These are phyloP conservation scores for Drosophila rhopaloa DNA, from an alignment of 1,140 invertebrate species.

Conservation along the genomic window DNA sequence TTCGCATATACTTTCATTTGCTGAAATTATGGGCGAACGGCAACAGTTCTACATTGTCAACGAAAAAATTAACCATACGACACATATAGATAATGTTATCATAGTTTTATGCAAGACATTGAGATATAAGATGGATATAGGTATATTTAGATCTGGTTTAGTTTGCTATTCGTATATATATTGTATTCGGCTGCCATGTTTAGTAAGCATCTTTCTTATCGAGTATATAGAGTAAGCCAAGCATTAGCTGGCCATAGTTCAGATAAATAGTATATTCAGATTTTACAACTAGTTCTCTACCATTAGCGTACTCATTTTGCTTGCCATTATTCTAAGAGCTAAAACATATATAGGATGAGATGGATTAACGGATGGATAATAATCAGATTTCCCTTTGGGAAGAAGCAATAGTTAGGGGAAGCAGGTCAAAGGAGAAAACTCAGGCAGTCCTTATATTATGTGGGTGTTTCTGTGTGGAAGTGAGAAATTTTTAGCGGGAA, in stretches of 20 bases:
- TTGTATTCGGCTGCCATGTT: conserved; percentile 55
- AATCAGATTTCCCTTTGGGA: conserved; percentile 5
- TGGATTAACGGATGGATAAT: conserved; percentile 2
- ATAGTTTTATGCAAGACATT: conserved; percentile 66
- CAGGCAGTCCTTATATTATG: conserved; percentile 33
- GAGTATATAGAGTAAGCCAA: conserved; percentile 54
- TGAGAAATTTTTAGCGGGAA: conserved; percentile 10
- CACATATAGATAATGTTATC: conserved; percentile 57
- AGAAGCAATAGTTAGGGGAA: conserved; percentile 22
- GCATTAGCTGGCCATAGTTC: conserved; percentile 56
- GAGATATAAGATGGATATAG: conserved; percentile 56
- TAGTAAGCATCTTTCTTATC: conserved; percentile 68
- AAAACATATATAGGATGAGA: conserved; percentile 59
- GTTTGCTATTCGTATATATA: conserved; percentile 27
- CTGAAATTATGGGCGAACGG: conserved; percentile 38
- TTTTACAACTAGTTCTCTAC: conserved; percentile 73
- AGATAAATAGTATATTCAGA: conserved; percentile 50
- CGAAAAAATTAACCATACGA: conserved; percentile 68
- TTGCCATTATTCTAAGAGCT: conserved; percentile 70
- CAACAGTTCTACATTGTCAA: conserved; percentile 64
- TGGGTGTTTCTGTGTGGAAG: conserved; percentile 25
- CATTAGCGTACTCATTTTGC: conserved; percentile 73
- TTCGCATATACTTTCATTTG: conserved; percentile 33
- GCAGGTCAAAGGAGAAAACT: conserved; percentile 15
- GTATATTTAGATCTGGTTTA: conserved; percentile 54